Conservation (phyloP, 1,140 invertebrate species). For the Papilio aristodemus region DNA sequence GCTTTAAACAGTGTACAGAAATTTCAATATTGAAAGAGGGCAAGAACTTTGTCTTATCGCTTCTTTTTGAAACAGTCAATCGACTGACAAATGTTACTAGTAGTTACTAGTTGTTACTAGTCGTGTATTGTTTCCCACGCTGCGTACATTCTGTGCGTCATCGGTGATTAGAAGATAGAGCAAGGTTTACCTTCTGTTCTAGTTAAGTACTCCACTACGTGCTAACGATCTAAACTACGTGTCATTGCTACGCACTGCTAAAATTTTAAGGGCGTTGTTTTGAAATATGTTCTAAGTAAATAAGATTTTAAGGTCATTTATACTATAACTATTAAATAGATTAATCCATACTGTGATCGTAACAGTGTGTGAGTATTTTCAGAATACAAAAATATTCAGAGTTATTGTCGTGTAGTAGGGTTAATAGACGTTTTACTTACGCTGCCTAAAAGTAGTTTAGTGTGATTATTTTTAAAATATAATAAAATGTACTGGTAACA, state of each 20-base stretch:
- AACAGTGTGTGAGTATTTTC: too few relatives aligned
- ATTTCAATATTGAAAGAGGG: too few relatives aligned
- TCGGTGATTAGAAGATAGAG: slow-evolving; percentile 44
- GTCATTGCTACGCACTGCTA: slow-evolving; percentile 40
- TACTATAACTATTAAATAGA: slow-evolving; percentile 15
- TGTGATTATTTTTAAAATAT: too few relatives aligned
- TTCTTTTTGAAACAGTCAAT: slow-evolving; percentile 7
- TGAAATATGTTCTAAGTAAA: slow-evolving; percentile 31
- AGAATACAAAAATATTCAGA: too few relatives aligned
- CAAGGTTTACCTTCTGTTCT: slow-evolving; percentile 50
- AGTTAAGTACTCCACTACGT: slow-evolving; percentile 61
- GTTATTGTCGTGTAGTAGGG: too few relatives aligned
- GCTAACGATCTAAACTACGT: slow-evolving; percentile 58
- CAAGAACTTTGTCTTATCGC: not conserved
- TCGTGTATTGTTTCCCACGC: slow-evolving; percentile 56
- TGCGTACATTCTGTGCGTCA: slow-evolving; percentile 52
- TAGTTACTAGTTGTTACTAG: not conserved
- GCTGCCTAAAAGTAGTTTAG: too few relatives aligned
- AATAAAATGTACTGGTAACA: too few relatives aligned
- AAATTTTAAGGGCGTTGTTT: slow-evolving; percentile 50
- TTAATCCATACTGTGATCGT: not conserved
- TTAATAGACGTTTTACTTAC: too few relatives aligned
- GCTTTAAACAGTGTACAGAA: too few relatives aligned
- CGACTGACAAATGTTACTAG: slow-evolving; percentile 19
- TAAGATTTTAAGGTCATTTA: slow-evolving; percentile 12